Conservation (phyloP, 1,140 invertebrate species). For the Nasonia vitripennis region DNA sequence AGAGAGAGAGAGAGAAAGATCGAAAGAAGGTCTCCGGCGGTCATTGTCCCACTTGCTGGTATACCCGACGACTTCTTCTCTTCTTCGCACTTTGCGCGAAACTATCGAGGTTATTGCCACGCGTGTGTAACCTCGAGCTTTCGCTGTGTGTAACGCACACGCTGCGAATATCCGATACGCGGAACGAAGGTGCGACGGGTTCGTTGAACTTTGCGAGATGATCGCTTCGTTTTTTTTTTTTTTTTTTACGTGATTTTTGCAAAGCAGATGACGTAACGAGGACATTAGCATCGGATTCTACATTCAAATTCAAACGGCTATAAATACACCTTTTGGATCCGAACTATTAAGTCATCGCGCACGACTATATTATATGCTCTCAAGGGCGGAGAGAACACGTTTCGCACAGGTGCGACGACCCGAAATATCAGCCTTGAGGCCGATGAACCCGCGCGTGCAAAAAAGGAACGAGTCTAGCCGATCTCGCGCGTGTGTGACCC, state of each 20-base stretch:
- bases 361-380: neutral
- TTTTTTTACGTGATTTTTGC: neutral
- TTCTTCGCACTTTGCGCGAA: conserved; percentile 16
- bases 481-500: neutral
- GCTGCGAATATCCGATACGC: neutral
- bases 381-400: neutral
- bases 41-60: conserved; percentile 72
- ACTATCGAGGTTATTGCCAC: conserved; percentile 34
- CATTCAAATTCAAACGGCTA: neutral
- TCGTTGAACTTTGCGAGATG: neutral
- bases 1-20: conserved; percentile 28
- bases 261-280: neutral
- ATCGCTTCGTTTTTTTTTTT: neutral
- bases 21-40: conserved; percentile 74
- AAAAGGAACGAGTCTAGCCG: neutral
- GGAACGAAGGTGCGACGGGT: neutral
- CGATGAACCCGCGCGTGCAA: neutral
- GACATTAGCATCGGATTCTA: neutral
- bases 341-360: neutral
- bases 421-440: neutral
- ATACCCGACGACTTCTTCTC: neutral
- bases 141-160: no score
- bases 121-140: neutral
- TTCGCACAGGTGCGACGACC: no score
- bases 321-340: neutral